Percentiles rank a stretch among this genome's conserved stretches.
These are phyloP conservation scores for Empidonax alnorum DNA, from an alignment of 2,113 vertebrate species.

Conservation along the genomic window DNA sequence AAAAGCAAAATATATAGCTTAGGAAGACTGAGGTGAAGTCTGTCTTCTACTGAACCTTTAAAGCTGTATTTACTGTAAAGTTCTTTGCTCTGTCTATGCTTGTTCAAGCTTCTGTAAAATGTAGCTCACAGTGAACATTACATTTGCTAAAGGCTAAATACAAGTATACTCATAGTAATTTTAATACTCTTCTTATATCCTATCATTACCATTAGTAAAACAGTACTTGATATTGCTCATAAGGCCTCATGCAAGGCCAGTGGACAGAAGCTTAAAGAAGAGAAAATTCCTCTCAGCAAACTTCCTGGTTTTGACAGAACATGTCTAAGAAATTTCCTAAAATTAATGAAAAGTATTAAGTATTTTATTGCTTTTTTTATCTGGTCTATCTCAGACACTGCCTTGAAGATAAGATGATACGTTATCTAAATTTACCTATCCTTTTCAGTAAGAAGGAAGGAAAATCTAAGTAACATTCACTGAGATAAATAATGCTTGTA, in stretches of 20 bases:
- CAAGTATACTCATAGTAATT: not conserved
- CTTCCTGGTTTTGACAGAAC: rapidly evolving
- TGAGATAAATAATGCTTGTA: not conserved
- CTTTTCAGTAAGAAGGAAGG: not conserved
- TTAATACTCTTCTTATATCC: not conserved
- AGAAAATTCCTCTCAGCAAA: not conserved
- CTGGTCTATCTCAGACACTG: not conserved
- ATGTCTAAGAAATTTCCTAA: not conserved
- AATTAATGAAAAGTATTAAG: not conserved
- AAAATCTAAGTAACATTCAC: not conserved
- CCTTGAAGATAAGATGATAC: not conserved
- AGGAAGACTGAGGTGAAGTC: not conserved
- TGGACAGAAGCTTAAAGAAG: not conserved
- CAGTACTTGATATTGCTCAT: not conserved
- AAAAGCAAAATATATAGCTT: not conserved
- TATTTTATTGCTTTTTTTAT: not conserved
- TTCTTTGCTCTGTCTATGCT: not conserved
- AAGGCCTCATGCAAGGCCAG: not conserved
- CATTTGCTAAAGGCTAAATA: not conserved
- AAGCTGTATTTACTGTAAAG: not conserved
- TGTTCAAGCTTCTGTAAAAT: not conserved
- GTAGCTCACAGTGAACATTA: not conserved
- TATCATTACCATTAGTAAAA: not conserved
- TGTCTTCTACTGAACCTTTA: not conserved
- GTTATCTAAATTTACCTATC: not conserved